Conservation (phyloP, 2,888 invertebrate species). For the Ophraella communa region DNA sequence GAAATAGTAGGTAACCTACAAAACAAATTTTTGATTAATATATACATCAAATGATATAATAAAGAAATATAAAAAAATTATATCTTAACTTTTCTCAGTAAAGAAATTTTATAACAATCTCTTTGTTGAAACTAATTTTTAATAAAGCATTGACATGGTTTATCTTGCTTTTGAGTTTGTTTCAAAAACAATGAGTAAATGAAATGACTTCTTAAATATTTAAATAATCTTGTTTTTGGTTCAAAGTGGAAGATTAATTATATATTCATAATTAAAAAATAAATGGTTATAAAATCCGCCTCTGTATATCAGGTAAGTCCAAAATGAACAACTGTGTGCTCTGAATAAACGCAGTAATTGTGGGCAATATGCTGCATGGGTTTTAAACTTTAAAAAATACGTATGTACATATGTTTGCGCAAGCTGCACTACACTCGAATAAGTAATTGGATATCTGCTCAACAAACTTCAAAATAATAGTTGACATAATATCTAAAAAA, state of each 20-base stretch:
- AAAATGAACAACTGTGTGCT: conserved; percentile 19
- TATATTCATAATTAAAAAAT: neutral
- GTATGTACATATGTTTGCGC: conserved; percentile 20
- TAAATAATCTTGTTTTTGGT: too few species aligned
- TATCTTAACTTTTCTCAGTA: too few species aligned
- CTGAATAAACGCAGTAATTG: conserved; percentile 24
- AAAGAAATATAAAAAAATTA: too few species aligned
- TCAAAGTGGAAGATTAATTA: too few species aligned
- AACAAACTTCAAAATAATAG: conserved; percentile 4
- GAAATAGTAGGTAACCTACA: too few species aligned
- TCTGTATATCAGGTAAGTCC: conserved; percentile 7
- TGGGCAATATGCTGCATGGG: conserved; percentile 20
- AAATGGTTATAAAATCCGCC: neutral
- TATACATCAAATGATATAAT: too few species aligned
- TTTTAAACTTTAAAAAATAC: conserved; percentile 29
- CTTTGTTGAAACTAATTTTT: too few species aligned
- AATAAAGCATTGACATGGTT: too few species aligned
- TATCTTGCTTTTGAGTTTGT: too few species aligned
- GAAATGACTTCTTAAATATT: too few species aligned
- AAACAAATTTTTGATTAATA: neutral
- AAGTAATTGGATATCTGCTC: conserved; percentile 18
- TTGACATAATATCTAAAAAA: neutral
- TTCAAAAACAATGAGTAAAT: too few species aligned
- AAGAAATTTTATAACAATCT: too few species aligned
- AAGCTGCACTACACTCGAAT: conserved; percentile 20